A percentile compares a stretch with the other conserved stretches of the same genome.
phyloP scores from a whole-genome alignment of 1,140 invertebrate genomes.

The Neodiprion pinetum region DNA sequence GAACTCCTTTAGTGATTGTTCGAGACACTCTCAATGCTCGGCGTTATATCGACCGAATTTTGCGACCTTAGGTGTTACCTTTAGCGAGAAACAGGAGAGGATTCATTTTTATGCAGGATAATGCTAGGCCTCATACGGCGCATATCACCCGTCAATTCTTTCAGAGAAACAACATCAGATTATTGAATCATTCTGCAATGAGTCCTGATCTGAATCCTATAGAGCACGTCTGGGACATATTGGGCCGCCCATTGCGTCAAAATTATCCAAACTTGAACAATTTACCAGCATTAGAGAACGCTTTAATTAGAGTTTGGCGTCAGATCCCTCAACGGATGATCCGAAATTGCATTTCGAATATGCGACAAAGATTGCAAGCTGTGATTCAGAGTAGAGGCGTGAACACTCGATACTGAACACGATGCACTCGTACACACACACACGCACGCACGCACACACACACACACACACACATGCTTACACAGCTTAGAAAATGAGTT shows the following conservation, averaged over 20 bases:
- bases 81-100: background rate
- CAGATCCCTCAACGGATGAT: background rate
- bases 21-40: conserved; percentile 28
- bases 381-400: conserved; percentile 19
- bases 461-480: background rate
- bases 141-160: conserved; percentile 14
- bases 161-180: conserved; percentile 16
- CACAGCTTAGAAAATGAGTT: too few species aligned
- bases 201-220: conserved; percentile 52
- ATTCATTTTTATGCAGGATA: conserved; percentile 31
- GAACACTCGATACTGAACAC: background rate
- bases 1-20: conserved; percentile 29
- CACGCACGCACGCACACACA: background rate
- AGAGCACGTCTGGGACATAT: conserved; percentile 47
- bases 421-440: conserved; percentile 4
- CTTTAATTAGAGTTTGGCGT: too few species aligned
- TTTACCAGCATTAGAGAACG: too few species aligned
- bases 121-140: conserved; percentile 34
- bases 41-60: conserved; percentile 40
- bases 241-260: conserved; percentile 13
- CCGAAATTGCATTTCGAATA: conserved; percentile 15
- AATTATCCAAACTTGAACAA: conserved; percentile 16
- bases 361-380: conserved; percentile 30
- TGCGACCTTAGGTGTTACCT: conserved; percentile 35
- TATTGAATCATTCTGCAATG: conserved; percentile 32